phyloP scores from a whole-genome alignment of 2,113 vertebrate genomes.

The Triplophysa dalaica region DNA sequence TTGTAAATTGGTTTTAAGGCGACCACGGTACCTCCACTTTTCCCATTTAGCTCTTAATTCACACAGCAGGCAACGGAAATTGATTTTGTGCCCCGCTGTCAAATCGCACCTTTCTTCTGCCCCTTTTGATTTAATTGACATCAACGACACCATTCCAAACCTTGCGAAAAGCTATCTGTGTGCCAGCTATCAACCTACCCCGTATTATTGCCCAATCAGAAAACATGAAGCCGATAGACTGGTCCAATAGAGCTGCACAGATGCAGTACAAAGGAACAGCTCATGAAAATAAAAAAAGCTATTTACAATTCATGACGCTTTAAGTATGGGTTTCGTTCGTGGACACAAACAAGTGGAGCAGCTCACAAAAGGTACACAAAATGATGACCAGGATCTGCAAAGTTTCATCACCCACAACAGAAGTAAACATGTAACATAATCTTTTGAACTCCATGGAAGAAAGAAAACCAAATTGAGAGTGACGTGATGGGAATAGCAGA shows the following conservation, averaged over 20 bases:
- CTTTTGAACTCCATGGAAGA: no score
- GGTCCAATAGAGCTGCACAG: neutral
- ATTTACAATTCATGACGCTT: no score
- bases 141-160: slow-evolving; percentile 11
- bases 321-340: no score
- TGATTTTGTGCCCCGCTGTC: slow-evolving; percentile 41
- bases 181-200: neutral
- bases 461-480: no score
- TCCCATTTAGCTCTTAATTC: slow-evolving; percentile 19
- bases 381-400: no score
- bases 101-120: slow-evolving; percentile 14
- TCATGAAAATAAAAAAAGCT: no score
- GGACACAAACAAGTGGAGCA: no score
- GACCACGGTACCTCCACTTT: neutral
- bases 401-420: no score
- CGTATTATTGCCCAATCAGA: neutral
- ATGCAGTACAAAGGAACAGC: neutral
- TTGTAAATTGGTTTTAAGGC: slow-evolving; percentile 17
- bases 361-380: no score
- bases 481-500: no score
- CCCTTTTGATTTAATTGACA: slow-evolving; percentile 28
- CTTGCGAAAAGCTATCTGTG: slow-evolving; percentile 6
- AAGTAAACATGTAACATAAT: no score
- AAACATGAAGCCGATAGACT: neutral
- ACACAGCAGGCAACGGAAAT: slow-evolving; percentile 17